Conservation (phyloP, 1,140 invertebrate genomes). For the Centruroides sculpturatus region DNA sequence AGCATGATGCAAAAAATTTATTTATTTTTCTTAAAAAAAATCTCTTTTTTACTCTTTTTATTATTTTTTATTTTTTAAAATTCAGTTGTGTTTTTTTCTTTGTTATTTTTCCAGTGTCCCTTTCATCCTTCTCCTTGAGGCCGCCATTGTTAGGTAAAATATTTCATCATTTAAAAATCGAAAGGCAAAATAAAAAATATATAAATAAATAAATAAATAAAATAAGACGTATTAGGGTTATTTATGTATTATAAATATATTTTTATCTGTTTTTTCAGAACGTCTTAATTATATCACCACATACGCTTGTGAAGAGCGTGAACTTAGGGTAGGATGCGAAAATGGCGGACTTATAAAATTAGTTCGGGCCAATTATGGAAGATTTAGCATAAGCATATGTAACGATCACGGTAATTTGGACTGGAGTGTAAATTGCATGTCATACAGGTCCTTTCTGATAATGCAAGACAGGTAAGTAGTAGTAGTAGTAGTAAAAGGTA, state of each 20-base stretch:
- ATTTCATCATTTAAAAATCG: background rate
- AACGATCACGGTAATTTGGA: conserved; percentile 89
- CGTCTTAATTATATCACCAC: conserved; percentile 64
- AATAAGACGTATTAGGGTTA: background rate
- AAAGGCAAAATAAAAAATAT: background rate
- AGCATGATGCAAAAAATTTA: too few species aligned
- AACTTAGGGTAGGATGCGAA: conserved; percentile 69
- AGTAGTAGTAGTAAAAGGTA: background rate
- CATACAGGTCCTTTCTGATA: conserved; percentile 39
- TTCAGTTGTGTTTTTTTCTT: conserved; percentile 1
- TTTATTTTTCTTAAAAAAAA: too few species aligned
- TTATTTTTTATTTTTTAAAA: too few species aligned
- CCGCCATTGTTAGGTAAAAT: conserved; percentile 12
- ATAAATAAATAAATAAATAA: background rate
- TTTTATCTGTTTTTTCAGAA: conserved; percentile 36
- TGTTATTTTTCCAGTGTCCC: conserved; percentile 5
- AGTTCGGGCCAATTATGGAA: conserved; percentile 86
- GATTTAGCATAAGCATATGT: conserved; percentile 90
- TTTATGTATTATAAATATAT: background rate
- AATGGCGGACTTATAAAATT: conserved; percentile 76
- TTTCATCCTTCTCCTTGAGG: conserved; percentile 9
- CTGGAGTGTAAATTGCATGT: conserved; percentile 93
- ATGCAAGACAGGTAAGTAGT: conserved; percentile 34
- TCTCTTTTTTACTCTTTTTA: too few species aligned
- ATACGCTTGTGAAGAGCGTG: conserved; percentile 86